phyloP scores from a whole-genome alignment of 2,888 invertebrate species.

The Lepidochrysops patricia region DNA sequence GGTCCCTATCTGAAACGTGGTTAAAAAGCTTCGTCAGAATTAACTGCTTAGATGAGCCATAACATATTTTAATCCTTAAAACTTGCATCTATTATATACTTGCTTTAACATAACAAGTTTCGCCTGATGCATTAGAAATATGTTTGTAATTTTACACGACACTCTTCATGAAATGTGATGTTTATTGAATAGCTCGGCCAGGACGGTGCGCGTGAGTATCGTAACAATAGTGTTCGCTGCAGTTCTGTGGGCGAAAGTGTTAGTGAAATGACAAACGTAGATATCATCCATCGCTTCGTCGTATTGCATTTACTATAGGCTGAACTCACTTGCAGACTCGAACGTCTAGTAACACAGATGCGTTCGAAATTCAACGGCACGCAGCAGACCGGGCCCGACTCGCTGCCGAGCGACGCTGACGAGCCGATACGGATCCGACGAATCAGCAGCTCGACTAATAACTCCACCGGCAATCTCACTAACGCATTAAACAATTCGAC shows the following conservation, averaged over 20 bases:
- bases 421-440: conserved; percentile 39
- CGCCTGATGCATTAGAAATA: neutral
- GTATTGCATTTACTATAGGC: conserved; percentile 26
- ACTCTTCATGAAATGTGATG: conserved; percentile 7
- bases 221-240: conserved; percentile 9
- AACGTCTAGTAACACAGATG: conserved; percentile 73
- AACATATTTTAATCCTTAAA: neutral
- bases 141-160: neutral
- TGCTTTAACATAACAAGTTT: neutral
- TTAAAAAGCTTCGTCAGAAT: neutral
- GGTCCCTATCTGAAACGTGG: too few species aligned
- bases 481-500: conserved; percentile 15
- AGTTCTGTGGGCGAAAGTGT: conserved; percentile 7
- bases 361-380: conserved; percentile 66
- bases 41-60: neutral
- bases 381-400: conserved; percentile 58
- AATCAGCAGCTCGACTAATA: conserved; percentile 29
- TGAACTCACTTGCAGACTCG: conserved; percentile 66
- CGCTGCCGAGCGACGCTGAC: conserved; percentile 60
- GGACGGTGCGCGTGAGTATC: conserved; percentile 10
- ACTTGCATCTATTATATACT: neutral
- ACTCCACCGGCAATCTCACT: conserved; percentile 19
- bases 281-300: neutral
- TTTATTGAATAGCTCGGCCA: conserved; percentile 10
- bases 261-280: neutral